phyloP scores from a whole-genome alignment of 2,113 vertebrate species.

The Cyrtonyx montezumae region DNA sequence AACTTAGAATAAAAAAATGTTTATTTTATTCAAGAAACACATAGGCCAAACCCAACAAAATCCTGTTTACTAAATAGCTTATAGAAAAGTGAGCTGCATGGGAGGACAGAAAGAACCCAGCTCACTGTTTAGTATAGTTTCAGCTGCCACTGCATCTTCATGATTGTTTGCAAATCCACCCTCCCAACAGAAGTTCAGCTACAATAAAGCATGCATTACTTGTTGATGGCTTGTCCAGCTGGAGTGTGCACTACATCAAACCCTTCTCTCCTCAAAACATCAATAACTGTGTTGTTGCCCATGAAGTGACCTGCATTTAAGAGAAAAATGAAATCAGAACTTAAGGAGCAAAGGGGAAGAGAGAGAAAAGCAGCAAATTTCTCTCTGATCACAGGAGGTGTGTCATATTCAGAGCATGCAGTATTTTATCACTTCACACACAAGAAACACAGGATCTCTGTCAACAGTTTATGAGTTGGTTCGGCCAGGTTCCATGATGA shows the following conservation, averaged over 20 bases:
- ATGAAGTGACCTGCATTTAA: constrained; percentile 89
- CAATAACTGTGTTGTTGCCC: constrained; percentile 91
- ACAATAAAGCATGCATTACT: constrained; percentile 73
- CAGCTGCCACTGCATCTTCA: background rate
- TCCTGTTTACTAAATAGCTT: background rate
- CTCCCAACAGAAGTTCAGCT: background rate
- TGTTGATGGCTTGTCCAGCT: constrained; percentile 84
- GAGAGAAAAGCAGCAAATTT: background rate
- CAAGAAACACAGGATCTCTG: background rate
- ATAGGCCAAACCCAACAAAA: background rate
- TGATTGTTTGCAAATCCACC: background rate
- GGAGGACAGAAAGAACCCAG: background rate
- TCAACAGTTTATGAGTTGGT: too few relatives aligned
- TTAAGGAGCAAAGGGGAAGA: background rate
- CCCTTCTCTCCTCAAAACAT: constrained; percentile 86
- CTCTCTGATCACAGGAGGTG: background rate
- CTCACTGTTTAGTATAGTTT: background rate
- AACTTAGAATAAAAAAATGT: background rate
- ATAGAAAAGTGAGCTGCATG: background rate
- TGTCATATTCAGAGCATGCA: background rate
- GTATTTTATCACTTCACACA: background rate
- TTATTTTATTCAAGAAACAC: background rate
- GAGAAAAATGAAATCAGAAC: constrained; percentile 52
- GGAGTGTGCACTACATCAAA: constrained; percentile 89
- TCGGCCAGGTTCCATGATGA: too few relatives aligned